Base-by-base conservation (phyloP, 1,140 invertebrate species). In the Metopolophium dirhodum region DNA sequence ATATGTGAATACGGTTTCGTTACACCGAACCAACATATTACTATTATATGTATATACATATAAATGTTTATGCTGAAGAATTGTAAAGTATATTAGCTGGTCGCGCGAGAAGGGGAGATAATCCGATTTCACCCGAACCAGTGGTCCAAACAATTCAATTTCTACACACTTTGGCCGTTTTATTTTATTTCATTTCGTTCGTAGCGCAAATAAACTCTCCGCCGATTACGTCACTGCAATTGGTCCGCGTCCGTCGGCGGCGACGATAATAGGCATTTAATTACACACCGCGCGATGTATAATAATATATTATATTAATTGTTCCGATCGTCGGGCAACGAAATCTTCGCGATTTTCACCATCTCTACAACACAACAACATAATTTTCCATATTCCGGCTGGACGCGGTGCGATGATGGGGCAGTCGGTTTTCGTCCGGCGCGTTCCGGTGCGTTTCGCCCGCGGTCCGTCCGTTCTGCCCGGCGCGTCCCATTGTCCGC, bases 141-240 rank as follows among this genome's bases (percentile, higher is more conserved):
- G 51, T 77, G 90, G 57, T 91, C 90, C 90, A 91, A 45, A 91
- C 90, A 91, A 77, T 91, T 91, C 90, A 91, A 91, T 91, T 91
- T 91, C 57, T 77, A 91, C 57, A 45, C 1, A 23, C 77, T 37
- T 30, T 6, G 23, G 41, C 4, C 41, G 26, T 20, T 41, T 41
- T 61, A 54, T 54, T 89, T 35, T 54, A 54, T 54, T 61, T 61
- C 57, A 30, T 61, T 61, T 61, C 8, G n/a, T 77, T 77, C n/a
- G 61, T 35, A 35, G 30, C 30, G 61, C 61, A n/a, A 77, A 77
- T 87, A 57, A 57, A 90, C 51, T 54, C 7, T 6, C 22, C 11
- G 86, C 23, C 3, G 41, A 49, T n/a, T 87, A 87, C 45, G 23
- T n/a, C 41, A 26, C n/a, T 54, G 30, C 51, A 41, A 57, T 41